Evolutionary conservation across 1,140 invertebrate species (phyloP).

Genomic region (Drosophila rufa): DNA sequence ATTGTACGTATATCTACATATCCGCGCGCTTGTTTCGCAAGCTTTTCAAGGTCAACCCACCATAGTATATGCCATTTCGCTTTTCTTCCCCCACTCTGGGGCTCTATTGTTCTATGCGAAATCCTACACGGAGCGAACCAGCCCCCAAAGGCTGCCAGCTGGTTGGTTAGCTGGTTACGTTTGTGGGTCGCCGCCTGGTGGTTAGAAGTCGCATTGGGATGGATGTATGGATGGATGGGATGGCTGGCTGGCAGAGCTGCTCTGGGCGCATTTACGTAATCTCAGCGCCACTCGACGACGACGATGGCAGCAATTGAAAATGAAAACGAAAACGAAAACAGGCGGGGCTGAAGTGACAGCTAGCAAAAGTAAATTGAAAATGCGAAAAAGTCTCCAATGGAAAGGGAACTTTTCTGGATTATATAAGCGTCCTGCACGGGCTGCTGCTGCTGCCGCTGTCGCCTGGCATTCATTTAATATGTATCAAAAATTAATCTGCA

Average conservation of each 20-base stretch:
- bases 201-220: slow-evolving; percentile 27
- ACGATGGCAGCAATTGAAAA: slow-evolving; percentile 61
- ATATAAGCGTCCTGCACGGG: slow-evolving; percentile 29
- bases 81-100: slow-evolving; percentile 33
- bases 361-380: slow-evolving; percentile 52
- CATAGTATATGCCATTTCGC: slow-evolving; percentile 50
- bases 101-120: slow-evolving; percentile 53
- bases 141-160: slow-evolving; percentile 36
- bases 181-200: slow-evolving; percentile 4
- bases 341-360: slow-evolving; percentile 31
- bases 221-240: slow-evolving; percentile 10
- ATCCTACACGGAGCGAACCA: slow-evolving; percentile 45
- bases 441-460: background rate
- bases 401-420: slow-evolving; percentile 40
- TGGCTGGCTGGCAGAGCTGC: slow-evolving; percentile 36
- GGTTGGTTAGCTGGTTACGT: slow-evolving; percentile 3
- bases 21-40: slow-evolving; percentile 51
- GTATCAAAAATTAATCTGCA: slow-evolving; percentile 38
- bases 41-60: slow-evolving; percentile 54
- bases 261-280: slow-evolving; percentile 71
- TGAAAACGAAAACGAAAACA: slow-evolving; percentile 51
- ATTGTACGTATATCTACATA: slow-evolving; percentile 42
- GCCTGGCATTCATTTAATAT: slow-evolving; percentile 25
- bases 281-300: slow-evolving; percentile 57
- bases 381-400: slow-evolving; percentile 18